phyloP scores from a whole-genome alignment of 2,113 vertebrate species.

The Myotis brandtii region DNA sequence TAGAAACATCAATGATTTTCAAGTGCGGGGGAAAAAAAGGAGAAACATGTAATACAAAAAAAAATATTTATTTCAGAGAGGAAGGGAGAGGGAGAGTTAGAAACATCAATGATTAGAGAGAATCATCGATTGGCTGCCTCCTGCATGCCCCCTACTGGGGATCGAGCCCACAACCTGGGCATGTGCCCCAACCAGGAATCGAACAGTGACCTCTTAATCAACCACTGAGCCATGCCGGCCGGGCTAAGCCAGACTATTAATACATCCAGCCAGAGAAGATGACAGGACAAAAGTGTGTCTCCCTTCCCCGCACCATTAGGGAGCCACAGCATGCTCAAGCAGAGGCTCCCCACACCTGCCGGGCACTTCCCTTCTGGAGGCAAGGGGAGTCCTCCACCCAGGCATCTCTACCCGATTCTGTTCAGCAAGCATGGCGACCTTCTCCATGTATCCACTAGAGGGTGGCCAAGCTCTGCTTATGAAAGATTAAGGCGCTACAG shows the following conservation, averaged over 20 bases:
- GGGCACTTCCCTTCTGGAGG: neutral
- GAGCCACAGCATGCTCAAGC: neutral
- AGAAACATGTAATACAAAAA: too few species aligned
- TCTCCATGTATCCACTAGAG: slow-evolving; percentile 60
- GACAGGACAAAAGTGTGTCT: neutral
- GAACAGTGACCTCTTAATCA: too few species aligned
- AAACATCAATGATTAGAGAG: too few species aligned
- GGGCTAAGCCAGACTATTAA: neutral
- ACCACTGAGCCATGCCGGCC: too few species aligned
- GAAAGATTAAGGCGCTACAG: accelerated
- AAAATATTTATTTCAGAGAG: too few species aligned
- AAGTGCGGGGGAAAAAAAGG: too few species aligned
- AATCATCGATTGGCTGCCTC: too few species aligned
- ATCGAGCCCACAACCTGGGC: too few species aligned
- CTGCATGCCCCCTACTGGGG: too few species aligned
- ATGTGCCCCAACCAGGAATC: too few species aligned
- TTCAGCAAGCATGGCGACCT: accelerated
- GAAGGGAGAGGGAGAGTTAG: too few species aligned
- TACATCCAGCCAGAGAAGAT: neutral
- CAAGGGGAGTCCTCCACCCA: neutral
- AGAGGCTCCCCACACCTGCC: neutral
- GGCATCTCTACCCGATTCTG: neutral
- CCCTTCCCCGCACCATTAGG: neutral
- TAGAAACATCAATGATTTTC: too few species aligned
- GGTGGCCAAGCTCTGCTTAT: neutral